Evolutionary conservation across 64 coral and sea anemone genomes (phyloP).

Genomic region (Cladopsammia gracilis): DNA sequence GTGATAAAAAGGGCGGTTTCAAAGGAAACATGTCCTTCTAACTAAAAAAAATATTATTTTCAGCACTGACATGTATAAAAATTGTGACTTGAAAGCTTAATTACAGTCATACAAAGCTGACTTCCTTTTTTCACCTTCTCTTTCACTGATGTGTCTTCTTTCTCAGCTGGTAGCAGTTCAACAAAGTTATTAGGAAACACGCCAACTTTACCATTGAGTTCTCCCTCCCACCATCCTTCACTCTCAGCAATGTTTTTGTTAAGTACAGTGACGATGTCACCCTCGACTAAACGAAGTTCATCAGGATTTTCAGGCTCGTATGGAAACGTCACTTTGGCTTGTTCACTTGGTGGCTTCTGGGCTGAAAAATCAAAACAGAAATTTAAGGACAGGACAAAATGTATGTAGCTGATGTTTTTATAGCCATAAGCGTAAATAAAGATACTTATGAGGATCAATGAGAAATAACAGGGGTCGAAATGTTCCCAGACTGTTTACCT

Average conservation of each 20-base stretch:
- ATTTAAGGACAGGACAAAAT: neutral
- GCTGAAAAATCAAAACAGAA: constrained; percentile 4
- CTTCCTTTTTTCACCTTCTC: neutral
- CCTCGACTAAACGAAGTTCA: constrained; percentile 77
- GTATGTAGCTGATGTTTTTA: neutral
- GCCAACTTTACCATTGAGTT: constrained; percentile 88
- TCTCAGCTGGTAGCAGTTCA: constrained; percentile 63
- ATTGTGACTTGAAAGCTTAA: too few species aligned
- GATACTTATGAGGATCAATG: too few species aligned
- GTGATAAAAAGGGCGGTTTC: too few species aligned
- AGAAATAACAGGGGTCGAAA: too few species aligned
- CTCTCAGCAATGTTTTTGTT: constrained; percentile 87
- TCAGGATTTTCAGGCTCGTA: constrained; percentile 88
- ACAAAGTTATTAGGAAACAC: constrained; percentile 98
- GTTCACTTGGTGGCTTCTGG: constrained; percentile 60
- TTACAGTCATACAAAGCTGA: too few species aligned
- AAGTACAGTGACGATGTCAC: constrained; percentile 71
- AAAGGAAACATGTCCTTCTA: too few species aligned
- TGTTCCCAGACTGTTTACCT: too few species aligned
- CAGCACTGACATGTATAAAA: too few species aligned
- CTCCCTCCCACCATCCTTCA: constrained; percentile 96
- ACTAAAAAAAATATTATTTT: too few species aligned
- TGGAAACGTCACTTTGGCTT: constrained; percentile 81
- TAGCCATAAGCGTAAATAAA: too few species aligned
- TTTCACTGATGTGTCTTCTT: constrained; percentile 8